phyloP scores from a whole-genome alignment of 2,113 vertebrate species.

The Thamnophis sirtalis region DNA sequence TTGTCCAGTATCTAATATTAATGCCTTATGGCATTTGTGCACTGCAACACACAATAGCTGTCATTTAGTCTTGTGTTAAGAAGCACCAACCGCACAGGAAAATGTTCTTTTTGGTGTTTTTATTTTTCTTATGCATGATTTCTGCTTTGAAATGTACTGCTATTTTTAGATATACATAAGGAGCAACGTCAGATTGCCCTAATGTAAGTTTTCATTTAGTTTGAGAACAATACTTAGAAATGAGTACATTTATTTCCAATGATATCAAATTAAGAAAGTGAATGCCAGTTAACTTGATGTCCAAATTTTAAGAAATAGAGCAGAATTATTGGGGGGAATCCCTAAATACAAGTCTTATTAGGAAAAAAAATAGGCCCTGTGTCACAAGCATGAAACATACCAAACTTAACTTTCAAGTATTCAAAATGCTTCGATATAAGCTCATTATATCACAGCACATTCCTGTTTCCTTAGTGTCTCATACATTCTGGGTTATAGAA shows the following conservation, averaged over 20 bases:
- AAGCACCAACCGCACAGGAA: constrained; percentile 6
- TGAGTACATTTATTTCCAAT: neutral
- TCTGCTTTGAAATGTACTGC: neutral
- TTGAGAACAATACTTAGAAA: neutral
- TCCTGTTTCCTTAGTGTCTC: neutral
- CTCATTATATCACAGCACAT: neutral
- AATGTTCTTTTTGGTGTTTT: constrained; percentile 16
- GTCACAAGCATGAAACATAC: neutral
- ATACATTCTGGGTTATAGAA: neutral
- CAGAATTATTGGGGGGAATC: neutral
- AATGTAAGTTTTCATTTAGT: neutral
- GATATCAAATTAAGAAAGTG: neutral
- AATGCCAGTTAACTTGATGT: no score
- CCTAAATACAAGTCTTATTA: neutral
- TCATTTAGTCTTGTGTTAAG: constrained; percentile 27
- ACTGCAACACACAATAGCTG: constrained; percentile 22
- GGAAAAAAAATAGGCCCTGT: neutral
- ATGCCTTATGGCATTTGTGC: constrained; percentile 19
- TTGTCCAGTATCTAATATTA: constrained; percentile 41
- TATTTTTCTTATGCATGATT: neutral
- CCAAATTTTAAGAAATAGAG: neutral
- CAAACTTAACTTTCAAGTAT: neutral
- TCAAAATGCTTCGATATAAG: neutral
- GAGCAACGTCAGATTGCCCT: neutral
- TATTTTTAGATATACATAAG: neutral